Conservation (phyloP, 1,140 invertebrate genomes). For the Ephestia elutella region DNA sequence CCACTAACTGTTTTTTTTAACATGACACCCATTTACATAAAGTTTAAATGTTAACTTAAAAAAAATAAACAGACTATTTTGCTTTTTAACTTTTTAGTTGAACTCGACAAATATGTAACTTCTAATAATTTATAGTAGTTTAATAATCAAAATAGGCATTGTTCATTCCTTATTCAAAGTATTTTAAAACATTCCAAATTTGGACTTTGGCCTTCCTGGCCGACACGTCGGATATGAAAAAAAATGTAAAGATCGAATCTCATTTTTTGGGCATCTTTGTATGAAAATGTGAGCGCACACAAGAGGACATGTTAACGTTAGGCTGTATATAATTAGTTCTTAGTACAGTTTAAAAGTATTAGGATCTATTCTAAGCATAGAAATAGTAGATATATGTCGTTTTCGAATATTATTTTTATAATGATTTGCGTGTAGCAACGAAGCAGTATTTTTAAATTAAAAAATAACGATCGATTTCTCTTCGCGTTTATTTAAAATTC, state of each 20-base stretch:
- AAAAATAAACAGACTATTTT: background rate
- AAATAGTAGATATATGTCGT: conserved; percentile 44
- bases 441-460: conserved; percentile 61
- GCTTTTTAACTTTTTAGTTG: too few relatives aligned
- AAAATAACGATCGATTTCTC: conserved; percentile 12
- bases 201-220: conserved; percentile 7
- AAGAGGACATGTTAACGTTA: conserved; percentile 41
- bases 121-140: too few relatives aligned
- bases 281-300: conserved; percentile 32
- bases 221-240: conserved; percentile 5
- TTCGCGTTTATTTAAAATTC: conserved; percentile 20
- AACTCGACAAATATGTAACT: too few relatives aligned
- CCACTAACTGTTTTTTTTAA: background rate
- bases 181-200: conserved; percentile 17
- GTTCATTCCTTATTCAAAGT: background rate
- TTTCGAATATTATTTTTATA: conserved; percentile 56
- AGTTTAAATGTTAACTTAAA: too few relatives aligned
- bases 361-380: conserved; percentile 60
- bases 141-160: too few relatives aligned
- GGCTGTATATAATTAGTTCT: conserved; percentile 50
- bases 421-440: conserved; percentile 63
- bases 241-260: conserved; percentile 24
- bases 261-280: conserved; percentile 17
- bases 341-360: conserved; percentile 49
- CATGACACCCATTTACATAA: background rate